phyloP scores from a whole-genome alignment of 2,888 invertebrate species.

The Charanyca ferruginea region DNA sequence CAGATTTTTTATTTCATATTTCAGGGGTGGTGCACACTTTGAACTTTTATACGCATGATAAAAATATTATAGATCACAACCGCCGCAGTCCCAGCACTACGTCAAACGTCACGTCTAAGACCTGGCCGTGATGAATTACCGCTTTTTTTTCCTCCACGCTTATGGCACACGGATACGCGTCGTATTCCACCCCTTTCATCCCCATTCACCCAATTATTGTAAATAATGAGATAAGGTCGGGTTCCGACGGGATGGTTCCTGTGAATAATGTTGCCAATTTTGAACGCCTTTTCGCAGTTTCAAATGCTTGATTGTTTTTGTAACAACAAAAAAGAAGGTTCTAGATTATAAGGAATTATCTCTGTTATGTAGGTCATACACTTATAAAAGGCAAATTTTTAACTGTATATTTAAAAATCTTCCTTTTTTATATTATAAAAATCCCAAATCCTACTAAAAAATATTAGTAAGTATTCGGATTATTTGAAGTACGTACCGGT shows the following conservation, averaged over 20 bases:
- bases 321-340: slow-evolving; percentile 8
- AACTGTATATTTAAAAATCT: too few relatives aligned
- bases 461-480: too few relatives aligned
- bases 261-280: slow-evolving; percentile 71
- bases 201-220: slow-evolving; percentile 83
- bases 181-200: slow-evolving; percentile 71
- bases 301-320: slow-evolving; percentile 45
- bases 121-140: slow-evolving; percentile 70
- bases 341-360: neutral
- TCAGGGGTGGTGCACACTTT: too few relatives aligned
- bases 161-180: slow-evolving; percentile 62
- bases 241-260: slow-evolving; percentile 69
- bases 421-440: too few relatives aligned
- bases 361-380: neutral
- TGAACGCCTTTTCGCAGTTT: slow-evolving; percentile 38
- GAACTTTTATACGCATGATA: too few relatives aligned
- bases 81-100: slow-evolving; percentile 36
- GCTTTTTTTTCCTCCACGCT: slow-evolving; percentile 50
- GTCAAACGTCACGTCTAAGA: slow-evolving; percentile 41
- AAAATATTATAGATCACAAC: neutral
- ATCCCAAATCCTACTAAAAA: too few relatives aligned
- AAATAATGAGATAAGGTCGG: slow-evolving; percentile 83
- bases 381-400: too few relatives aligned
- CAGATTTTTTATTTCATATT: too few relatives aligned
- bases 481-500: too few relatives aligned